These are phyloP conservation scores for Phrynosoma blainvillii DNA, from an alignment of 2,113 vertebrate species.

Conservation along the genomic window DNA sequence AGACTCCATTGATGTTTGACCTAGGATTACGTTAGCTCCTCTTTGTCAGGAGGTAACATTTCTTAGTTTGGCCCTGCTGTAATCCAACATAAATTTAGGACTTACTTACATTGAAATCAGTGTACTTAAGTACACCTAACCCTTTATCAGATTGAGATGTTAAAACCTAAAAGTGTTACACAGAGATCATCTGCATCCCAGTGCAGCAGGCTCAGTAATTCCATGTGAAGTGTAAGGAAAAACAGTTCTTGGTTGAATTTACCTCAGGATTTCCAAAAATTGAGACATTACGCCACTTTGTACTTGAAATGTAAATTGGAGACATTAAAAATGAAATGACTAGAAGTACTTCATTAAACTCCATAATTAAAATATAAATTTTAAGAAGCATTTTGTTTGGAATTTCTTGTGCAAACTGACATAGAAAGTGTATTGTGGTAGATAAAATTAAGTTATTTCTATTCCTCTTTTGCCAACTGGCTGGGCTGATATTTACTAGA, in stretches of 20 bases:
- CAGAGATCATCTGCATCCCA: neutral
- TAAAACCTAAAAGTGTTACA: neutral
- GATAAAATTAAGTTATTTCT: neutral
- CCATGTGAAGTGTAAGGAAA: neutral
- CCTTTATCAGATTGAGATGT: neutral
- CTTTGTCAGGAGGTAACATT: too few relatives aligned
- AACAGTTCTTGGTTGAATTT: conserved; percentile 2
- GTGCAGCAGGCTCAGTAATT: neutral
- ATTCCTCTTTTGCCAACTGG: neutral
- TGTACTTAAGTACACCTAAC: neutral
- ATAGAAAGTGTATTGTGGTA: conserved; percentile 13
- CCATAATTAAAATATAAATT: conserved; percentile 26
- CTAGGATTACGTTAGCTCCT: neutral
- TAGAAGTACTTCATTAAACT: conserved; percentile 10
- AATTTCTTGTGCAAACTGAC: neutral
- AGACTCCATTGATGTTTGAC: neutral
- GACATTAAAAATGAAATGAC: conserved; percentile 23
- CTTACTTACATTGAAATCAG: neutral
- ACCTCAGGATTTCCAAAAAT: neutral
- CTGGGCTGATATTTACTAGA: conserved; percentile 21
- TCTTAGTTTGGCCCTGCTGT: too few relatives aligned
- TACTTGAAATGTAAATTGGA: neutral
- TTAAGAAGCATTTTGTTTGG: conserved; percentile 29
- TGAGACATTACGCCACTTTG: neutral
- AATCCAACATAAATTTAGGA: too few relatives aligned